Evolutionary conservation across 2,113 vertebrate genomes (phyloP).

Genomic region (Nothoprocta perdicaria): DNA sequence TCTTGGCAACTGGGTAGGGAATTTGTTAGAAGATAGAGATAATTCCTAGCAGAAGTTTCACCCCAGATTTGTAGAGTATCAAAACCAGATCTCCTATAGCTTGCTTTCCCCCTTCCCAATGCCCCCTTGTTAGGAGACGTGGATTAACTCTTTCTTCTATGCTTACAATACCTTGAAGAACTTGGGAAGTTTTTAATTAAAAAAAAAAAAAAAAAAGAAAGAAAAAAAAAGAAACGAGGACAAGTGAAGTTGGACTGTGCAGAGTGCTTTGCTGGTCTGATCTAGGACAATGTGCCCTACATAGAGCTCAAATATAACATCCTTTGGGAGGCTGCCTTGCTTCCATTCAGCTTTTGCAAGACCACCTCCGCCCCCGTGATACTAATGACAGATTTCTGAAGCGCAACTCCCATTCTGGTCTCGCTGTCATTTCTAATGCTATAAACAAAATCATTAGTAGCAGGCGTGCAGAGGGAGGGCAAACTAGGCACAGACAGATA

Average conservation of each 20-base stretch:
- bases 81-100: background rate
- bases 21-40: slow-evolving; percentile 19
- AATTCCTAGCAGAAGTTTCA: slow-evolving; percentile 33
- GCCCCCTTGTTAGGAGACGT: background rate
- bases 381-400: slow-evolving; percentile 44
- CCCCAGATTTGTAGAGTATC: background rate
- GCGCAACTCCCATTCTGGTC: background rate
- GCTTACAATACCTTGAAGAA: slow-evolving; percentile 15
- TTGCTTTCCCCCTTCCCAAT: background rate
- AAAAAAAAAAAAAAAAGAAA: slow-evolving; percentile 30
- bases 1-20: background rate
- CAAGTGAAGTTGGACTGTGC: slow-evolving; percentile 43
- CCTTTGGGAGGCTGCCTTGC: slow-evolving; percentile 45
- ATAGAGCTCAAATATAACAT: slow-evolving; percentile 70
- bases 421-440: background rate
- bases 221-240: background rate
- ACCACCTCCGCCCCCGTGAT: background rate
- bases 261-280: slow-evolving; percentile 61
- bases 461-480: background rate
- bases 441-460: slow-evolving; percentile 52
- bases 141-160: background rate
- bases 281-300: slow-evolving; percentile 72
- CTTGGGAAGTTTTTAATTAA: slow-evolving; percentile 69
- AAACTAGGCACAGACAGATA: background rate
- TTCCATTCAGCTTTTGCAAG: slow-evolving; percentile 61